Percentiles rank a stretch among this genome's conserved stretches.
Conservation (phyloP, 92 coral and sea anemone species). For the Metridium senile region DNA sequence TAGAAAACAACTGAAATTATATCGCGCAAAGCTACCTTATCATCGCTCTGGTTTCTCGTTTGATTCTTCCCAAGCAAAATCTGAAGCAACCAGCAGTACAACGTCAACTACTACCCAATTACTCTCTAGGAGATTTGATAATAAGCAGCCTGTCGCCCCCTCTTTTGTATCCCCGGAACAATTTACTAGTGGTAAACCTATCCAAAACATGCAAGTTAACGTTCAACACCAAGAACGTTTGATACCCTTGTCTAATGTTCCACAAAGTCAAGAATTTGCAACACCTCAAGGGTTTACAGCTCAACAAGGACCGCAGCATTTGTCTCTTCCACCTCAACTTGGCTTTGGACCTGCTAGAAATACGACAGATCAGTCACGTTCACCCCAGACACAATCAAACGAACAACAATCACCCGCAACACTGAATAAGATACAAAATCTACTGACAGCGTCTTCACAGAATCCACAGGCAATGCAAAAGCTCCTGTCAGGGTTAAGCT, state of each 20-base stretch:
- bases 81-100: not conserved
- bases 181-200: not conserved
- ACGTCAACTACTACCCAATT: not conserved
- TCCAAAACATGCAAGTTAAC: slow-evolving; percentile 1
- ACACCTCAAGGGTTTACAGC: not conserved
- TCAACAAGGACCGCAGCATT: not conserved
- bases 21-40: slow-evolving; percentile 31
- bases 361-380: not conserved
- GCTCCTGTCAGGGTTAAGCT: slow-evolving; percentile 51
- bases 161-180: not conserved
- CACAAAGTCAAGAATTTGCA: slow-evolving; percentile 14
- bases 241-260: slow-evolving; percentile 30
- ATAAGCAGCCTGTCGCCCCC: not conserved
- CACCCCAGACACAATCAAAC: not conserved
- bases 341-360: not conserved
- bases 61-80: not conserved
- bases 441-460: slow-evolving; percentile 54
- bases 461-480: slow-evolving; percentile 65
- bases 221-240: slow-evolving; percentile 21
- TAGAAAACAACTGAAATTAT: slow-evolving; percentile 48
- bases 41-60: not conserved
- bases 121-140: not conserved
- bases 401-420: slow-evolving; percentile 4
- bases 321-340: slow-evolving; percentile 2
- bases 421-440: slow-evolving; percentile 30